These are phyloP conservation scores for Netelia melanura DNA, from an alignment of 2,888 invertebrate species.

Conservation along the genomic window DNA sequence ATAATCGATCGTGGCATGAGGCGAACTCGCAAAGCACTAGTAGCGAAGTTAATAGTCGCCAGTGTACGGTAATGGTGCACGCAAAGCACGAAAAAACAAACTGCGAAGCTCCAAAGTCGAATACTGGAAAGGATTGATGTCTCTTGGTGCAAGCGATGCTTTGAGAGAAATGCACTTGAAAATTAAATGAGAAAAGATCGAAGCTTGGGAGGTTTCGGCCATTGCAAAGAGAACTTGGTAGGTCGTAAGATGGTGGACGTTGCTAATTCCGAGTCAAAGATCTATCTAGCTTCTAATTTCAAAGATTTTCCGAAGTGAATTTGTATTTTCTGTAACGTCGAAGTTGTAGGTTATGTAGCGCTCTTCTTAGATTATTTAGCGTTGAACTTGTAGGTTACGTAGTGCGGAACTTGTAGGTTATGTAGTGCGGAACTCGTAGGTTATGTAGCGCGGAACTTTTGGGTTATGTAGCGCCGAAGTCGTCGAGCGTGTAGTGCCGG, in stretches of 20 bases:
- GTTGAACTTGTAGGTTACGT: background rate
- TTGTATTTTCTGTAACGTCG: background rate
- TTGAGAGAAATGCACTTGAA: slow-evolving; percentile 22
- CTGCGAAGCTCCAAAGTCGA: slow-evolving; percentile 15
- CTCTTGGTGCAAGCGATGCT: background rate
- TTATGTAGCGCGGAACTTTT: background rate
- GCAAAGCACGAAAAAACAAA: slow-evolving; percentile 44
- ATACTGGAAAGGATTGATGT: slow-evolving; percentile 35
- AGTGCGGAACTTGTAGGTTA: background rate
- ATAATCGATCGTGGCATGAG: slow-evolving; percentile 61
- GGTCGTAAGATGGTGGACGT: background rate
- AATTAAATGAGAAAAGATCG: slow-evolving; percentile 17
- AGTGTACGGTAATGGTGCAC: slow-evolving; percentile 48
- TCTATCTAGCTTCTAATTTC: background rate
- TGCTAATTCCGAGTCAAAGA: background rate
- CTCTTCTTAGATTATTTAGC: background rate
- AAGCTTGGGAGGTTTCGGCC: background rate
- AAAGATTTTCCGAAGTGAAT: background rate
- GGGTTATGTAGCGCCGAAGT: too few relatives aligned
- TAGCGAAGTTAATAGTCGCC: slow-evolving; percentile 49
- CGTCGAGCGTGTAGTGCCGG: too few relatives aligned
- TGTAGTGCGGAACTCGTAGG: background rate
- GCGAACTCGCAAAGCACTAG: slow-evolving; percentile 46
- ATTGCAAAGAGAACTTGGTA: background rate
- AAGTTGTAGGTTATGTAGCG: background rate